Evolutionary conservation across 2,113 vertebrate genomes (phyloP), one percentile per base, ranked within the genome.

Genomic region (Patagioenas fasciata): DNA sequence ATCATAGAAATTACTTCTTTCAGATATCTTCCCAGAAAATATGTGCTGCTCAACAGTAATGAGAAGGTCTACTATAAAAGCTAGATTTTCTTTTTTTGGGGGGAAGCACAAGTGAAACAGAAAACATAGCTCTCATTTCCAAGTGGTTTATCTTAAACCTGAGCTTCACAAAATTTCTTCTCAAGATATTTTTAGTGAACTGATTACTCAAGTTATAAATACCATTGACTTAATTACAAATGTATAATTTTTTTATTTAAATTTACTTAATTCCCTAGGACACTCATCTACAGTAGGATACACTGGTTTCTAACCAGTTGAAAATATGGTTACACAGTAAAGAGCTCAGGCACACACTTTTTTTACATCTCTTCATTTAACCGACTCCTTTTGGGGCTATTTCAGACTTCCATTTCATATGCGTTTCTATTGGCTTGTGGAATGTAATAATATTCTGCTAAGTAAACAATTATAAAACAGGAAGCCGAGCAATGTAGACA

Each of bases 11-110:
- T 32, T 74, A 25, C 14, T 20, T 85, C 73, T 86, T 80, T 88
- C 81, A 73, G 20, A 86, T 91, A 56, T 93, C 15, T 75, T 81
- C 32, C 38, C 91, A 38, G 29, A 72, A 96, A 93, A 67, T 82
- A 53, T 23, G 16, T 70, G 9, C 17, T 88, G 5, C 25, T 56
- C 50, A 94, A 56, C 70, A 86, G 12, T 73, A 61, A 42, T 64
- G 51, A 78, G 23, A 61, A 90, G 24, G 13, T 67, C 92, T 92
- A 62, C 51, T 83, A 13, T 31, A 88, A 54, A 94, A 75, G 13
- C 3, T 21, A 40, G 48, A 82, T 6, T 25, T 24, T 17, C 12
- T 18, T 26, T 31, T 51, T 38, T 74, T 40, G 73, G 6, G 69
- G 26, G 57, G 71, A 80, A 87, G 54, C 12, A 21, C 14, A 79